Evolutionary conservation across 2,797 vertebrate genomes (phyloP), one percentile per base, ranked within the genome.

Genomic region (Lophius americanus): DNA sequence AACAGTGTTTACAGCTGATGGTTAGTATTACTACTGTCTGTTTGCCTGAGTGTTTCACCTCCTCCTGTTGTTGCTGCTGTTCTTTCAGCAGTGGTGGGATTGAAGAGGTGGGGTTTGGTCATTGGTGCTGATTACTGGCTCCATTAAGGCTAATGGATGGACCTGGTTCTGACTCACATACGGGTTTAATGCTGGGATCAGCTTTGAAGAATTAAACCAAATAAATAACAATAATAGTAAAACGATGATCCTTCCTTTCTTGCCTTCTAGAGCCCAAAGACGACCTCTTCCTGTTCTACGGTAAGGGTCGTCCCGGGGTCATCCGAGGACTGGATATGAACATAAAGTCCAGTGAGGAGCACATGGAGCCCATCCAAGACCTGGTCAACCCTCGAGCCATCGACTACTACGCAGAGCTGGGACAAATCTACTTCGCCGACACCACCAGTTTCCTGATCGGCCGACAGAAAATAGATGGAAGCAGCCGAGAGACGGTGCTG

Each of bases 381-480:
- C 81, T 99, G 72, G 97, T 99, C 68, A 99, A 98, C 79, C 98
- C 98, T 13, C 94, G 98, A 65, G 98, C 98, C 50, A 92, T 99
- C 39, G 98, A 99, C 87, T 99, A 96, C 87, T 96, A 98, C 0
- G 95, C 97, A 0, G 96, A 98, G 89, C 90, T 91, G 54, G 97
- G 94, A 84, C 95, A 97, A 72, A 94, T 99, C 85, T 99, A 98
- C 88, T 99, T 99, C 85, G 98, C 98, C 48, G 98, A 99, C 84
- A 99, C 98, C 10, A 99, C 98, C 60, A 99, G 98, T 84, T 99
- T 99, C 84, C 91, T 99, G 70, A 99, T 99, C 78, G 98, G 98
- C 1, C 83, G 96, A 11, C 97, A 99, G 83, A 99, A 98, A 91
- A 95, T 95, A 71, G 97, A 99, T 71, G 98, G 98, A 60, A 96